Evolutionary conservation across 2,113 vertebrate species (phyloP), one percentile per base, ranked within the genome.

Genomic region (Butorides virescens): DNA sequence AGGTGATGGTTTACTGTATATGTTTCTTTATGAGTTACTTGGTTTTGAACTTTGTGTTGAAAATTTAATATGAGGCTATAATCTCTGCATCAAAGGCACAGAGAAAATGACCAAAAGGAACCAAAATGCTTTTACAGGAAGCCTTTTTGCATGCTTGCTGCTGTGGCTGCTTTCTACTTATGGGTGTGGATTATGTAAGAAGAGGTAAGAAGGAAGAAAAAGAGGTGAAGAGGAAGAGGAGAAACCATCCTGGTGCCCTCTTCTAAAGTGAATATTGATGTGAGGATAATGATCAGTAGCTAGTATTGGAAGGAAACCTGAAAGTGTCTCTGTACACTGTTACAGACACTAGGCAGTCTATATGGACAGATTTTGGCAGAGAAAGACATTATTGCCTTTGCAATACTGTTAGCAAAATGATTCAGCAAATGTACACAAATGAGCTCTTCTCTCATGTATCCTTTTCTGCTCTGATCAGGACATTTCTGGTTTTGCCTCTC

Each of bases 51-150:
- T 85, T 92, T 53, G 46, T 80, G 30, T 82, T 92, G 37, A 90
- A 92, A 95, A 93, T 81, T 95, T 81, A 83, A 22, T 73, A 74
- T 30, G 42, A 86, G 20, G 30, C 56, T 95, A 76, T 61, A 93
- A 87, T 95, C 72, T 95, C 19, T 21, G 65, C 77, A 93, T 91
- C 55, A 95, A 53, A 95, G 52, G 22, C 34, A 88, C 12, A 13
- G 44, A 63, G 91, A 92, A 98, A 97, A 96, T 61, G 32, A 37
- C 79, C 75, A 76, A 92, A 87, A 95, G 74, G 89, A 97, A 85
- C 63, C 72, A 90, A 92, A 47, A 58, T 42, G 20, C 26, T 94
- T 95, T 96, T 63, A 68, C 7, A 84, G 26, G 46, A 85, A 46
- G 21, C 3, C 8, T 19, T 93, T 86, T 92, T 86, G 70, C 37